Evolutionary conservation across 2,113 vertebrate species (phyloP).

Genomic region (Microcebus jonahi): DNA sequence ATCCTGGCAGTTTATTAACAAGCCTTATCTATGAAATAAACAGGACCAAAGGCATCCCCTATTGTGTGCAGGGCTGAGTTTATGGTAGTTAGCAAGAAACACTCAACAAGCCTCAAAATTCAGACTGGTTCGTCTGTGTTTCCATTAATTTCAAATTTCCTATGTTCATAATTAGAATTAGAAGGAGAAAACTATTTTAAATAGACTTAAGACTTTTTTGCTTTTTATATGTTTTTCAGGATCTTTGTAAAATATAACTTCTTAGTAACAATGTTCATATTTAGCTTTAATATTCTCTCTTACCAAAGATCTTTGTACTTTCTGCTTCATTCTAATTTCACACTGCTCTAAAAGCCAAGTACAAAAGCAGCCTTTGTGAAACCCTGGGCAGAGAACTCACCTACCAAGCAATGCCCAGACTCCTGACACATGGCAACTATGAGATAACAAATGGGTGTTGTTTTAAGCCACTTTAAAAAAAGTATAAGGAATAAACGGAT

Average conservation of each 20-base stretch:
- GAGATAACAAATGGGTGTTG: background rate
- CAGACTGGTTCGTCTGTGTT: background rate
- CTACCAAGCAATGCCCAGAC: background rate
- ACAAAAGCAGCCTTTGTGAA: background rate
- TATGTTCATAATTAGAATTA: background rate
- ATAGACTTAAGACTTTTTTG: background rate
- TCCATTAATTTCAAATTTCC: background rate
- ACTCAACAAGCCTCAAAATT: background rate
- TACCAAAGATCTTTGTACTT: background rate
- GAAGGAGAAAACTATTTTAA: background rate
- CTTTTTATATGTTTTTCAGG: background rate
- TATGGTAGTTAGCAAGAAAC: background rate
- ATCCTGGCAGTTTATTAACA: background rate
- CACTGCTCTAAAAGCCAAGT: background rate
- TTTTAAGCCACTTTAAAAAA: background rate
- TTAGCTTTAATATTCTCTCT: slow-evolving; percentile 8
- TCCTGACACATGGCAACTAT: background rate
- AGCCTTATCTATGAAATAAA: background rate
- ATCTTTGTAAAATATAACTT: background rate
- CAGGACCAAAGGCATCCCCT: background rate
- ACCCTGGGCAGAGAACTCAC: background rate
- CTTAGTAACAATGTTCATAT: background rate
- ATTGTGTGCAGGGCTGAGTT: accelerated
- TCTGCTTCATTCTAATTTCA: background rate
- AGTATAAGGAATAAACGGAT: background rate